Base-by-base conservation (phyloP, 2,797 vertebrate genomes). In the Scyliorhinus canicula region DNA sequence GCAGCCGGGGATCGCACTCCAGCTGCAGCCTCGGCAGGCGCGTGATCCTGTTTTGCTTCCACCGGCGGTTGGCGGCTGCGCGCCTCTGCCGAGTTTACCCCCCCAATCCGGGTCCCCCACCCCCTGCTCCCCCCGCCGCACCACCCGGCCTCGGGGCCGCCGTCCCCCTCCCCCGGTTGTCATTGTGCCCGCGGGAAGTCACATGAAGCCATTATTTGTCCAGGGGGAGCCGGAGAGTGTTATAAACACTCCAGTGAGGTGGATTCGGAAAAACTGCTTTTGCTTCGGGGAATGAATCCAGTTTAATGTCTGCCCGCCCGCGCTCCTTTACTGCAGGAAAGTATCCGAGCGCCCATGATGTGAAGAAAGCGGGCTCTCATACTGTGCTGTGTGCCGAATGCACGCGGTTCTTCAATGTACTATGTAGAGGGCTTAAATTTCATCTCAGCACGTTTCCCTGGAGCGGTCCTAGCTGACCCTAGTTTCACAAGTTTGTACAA, bases 41-140 rank as follows among this genome's bases (percentile, higher is more conserved):
- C 86, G 57, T 90, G 86, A 90, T 35, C 5, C 86, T 60, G 86
- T 90, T n/a, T 90, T 90, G 86, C n/a, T 60, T 60, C 35, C 7
- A 24, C 1, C 57, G 19, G 1, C 19, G 19, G 35, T 16, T 7
- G 16, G 31, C 2, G 31, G 31, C 8, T 14, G 63, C 19, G 63
- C 63, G 1, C 19, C 63, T 14, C 12, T 65, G 55, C 55, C 55
- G 55, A 6, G 55, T 9, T 9, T 9, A 5, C 9, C 0, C 2
- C 55, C 55, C 55, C 55, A n/a, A n/a, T 55, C 19, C 63, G 16
- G 16, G 63, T 0, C 2, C 63, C 63, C 1, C 63, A 28, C 1
- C 28, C 28, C 16, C 63, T 35, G 28, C 28, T 4, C 21, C 16
- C 65, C 16, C 65, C 65, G 65, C 65, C 21, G n/a, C 19, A 16